Conservation (phyloP, 2,888 invertebrate genomes). For the Tachina grossa region DNA sequence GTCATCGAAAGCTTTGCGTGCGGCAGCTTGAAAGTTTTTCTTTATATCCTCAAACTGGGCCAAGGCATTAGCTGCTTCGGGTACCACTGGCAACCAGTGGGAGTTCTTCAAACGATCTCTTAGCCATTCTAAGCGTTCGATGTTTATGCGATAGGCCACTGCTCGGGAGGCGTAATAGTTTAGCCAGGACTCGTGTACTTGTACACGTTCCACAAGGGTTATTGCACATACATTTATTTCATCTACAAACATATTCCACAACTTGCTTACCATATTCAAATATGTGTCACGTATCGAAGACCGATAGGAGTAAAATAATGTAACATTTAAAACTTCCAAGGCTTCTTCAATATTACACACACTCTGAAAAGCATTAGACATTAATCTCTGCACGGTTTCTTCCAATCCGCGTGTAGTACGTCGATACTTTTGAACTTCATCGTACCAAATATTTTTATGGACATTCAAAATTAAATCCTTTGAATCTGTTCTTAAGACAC, state of each 20-base stretch:
- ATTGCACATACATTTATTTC: slow-evolving; percentile 90
- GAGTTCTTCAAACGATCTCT: slow-evolving; percentile 88
- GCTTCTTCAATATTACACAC: slow-evolving; percentile 92
- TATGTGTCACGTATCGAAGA: slow-evolving; percentile 88
- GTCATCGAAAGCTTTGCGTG: slow-evolving; percentile 84
- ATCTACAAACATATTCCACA: slow-evolving; percentile 89
- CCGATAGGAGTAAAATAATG: slow-evolving; percentile 90
- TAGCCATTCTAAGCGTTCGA: slow-evolving; percentile 85
- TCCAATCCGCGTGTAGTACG: slow-evolving; percentile 84
- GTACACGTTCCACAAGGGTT: slow-evolving; percentile 86
- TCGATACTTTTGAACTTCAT: slow-evolving; percentile 82
- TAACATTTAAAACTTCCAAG: slow-evolving; percentile 89
- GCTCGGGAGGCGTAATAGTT: slow-evolving; percentile 90
- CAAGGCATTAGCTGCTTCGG: slow-evolving; percentile 84
- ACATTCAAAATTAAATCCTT: slow-evolving; percentile 88
- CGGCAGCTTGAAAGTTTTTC: slow-evolving; percentile 80
- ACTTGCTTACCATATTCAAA: slow-evolving; percentile 86
- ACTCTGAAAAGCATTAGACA: slow-evolving; percentile 90
- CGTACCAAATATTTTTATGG: slow-evolving; percentile 91
- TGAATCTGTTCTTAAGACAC: slow-evolving; percentile 85
- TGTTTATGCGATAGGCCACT: slow-evolving; percentile 87
- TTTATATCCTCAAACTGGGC: slow-evolving; percentile 85
- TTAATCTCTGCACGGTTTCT: slow-evolving; percentile 92
- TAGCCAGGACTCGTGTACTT: slow-evolving; percentile 86
- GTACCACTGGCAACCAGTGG: slow-evolving; percentile 90